Evolutionary conservation across 2,888 invertebrate species (phyloP), one percentile per base, ranked within the genome.

Genomic region (Eupithecia inturbata): DNA sequence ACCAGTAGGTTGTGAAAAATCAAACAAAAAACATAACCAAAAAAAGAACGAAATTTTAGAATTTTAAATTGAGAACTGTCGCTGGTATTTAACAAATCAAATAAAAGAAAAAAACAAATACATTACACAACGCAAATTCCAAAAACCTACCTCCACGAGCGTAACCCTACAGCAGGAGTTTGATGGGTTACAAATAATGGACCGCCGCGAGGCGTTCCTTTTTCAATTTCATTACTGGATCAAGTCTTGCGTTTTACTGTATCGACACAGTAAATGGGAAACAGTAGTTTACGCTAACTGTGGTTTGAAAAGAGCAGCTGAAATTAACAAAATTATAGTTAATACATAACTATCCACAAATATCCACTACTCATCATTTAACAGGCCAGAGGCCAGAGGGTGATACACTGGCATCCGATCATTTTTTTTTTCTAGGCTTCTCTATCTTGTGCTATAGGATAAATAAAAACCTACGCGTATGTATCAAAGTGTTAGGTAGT

Each of bases 181-280:
- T 78, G 74, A 81, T 79, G 79, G 76, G 68, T 72, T 68, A 77
- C 81, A 77, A 79, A 77, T 78, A 73, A 77, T 80, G 78, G 74
- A 77, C 71, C 69, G 78, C 80, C 77, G 45, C 72, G 71, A 72
- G 76, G 77, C 77, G 71, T 67, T 73, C 76, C 74, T 77, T 77
- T 80, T 79, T 76, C 75, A 63, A 73, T 79, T 82, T 79, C 79
- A 81, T 81, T 77, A 78, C 73, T 67, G 72, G 77, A 79, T 79
- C 77, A 77, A 76, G 77, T 77, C 73, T 76, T 73, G 75, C 66
- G 41, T 71, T 70, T 71, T 62, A 69, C 49, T 26, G 66, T 71
- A 63, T 39, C 6, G 31, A 53, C 67, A 71, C 64, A 68, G 71
- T 60, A 64, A 64, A 71, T 14, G 3, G 1, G 12, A 45, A 26